Percentiles rank a stretch among this genome's conserved stretches.
Evolutionary conservation across 1,140 invertebrate genomes (phyloP).

Genomic region (Mizuhopecten yessoensis): DNA sequence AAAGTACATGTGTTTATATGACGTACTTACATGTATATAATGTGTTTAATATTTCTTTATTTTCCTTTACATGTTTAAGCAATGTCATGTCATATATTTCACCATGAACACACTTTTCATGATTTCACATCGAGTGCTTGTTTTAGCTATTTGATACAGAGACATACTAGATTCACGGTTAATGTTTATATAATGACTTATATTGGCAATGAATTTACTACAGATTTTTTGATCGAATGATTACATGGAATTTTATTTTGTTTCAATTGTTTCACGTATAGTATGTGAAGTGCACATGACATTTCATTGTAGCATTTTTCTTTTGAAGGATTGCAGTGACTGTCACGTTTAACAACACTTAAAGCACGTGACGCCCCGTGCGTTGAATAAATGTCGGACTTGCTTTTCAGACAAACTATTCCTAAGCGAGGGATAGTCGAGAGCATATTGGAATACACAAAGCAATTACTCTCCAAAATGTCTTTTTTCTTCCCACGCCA

Average conservation of each 20-base stretch:
- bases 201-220: background rate
- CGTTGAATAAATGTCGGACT: background rate
- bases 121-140: background rate
- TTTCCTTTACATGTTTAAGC: background rate
- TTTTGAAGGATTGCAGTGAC: conserved; percentile 23
- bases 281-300: background rate
- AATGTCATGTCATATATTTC: background rate
- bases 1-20: background rate
- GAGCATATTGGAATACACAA: conserved; percentile 38
- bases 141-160: background rate
- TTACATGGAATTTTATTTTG: background rate
- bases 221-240: background rate
- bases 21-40: background rate
- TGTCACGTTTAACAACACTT: background rate
- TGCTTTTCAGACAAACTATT: conserved; percentile 12
- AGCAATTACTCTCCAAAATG: conserved; percentile 27
- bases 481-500: conserved; percentile 2
- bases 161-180: background rate
- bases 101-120: background rate
- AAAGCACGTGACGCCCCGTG: conserved; percentile 18
- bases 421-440: conserved; percentile 31
- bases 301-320: background rate
- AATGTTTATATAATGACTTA: background rate
- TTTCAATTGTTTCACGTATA: background rate
- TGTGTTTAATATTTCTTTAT: background rate